Evolutionary conservation across 2,888 invertebrate genomes (phyloP).

Genomic region (Macropis europaea): DNA sequence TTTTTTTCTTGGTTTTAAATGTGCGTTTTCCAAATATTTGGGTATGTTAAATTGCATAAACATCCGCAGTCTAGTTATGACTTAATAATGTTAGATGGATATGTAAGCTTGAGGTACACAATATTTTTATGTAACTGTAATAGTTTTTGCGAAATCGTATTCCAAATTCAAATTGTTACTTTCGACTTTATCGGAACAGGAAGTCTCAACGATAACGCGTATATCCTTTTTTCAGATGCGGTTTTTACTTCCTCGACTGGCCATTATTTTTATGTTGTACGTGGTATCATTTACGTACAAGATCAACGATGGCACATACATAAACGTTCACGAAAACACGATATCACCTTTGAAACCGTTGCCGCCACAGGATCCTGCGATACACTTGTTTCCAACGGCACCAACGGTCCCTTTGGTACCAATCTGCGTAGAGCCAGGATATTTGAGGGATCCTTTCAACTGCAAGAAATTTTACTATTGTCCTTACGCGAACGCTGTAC

Average conservation of each 20-base stretch:
- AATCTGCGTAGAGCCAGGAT: conserved; percentile 52
- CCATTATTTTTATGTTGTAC: not conserved
- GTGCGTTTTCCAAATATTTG: too few species aligned
- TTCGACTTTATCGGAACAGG: too few species aligned
- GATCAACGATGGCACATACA: not conserved
- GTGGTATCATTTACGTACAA: not conserved
- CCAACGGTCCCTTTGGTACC: conserved; percentile 56
- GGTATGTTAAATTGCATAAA: too few species aligned
- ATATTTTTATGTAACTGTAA: too few species aligned
- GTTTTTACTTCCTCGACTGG: not conserved
- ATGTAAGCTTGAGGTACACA: too few species aligned
- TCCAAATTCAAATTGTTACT: too few species aligned
- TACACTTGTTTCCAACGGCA: conserved; percentile 54
- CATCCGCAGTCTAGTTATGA: too few species aligned
- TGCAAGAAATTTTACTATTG: conserved; percentile 67
- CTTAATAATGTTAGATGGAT: too few species aligned
- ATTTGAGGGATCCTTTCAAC: conserved; percentile 66
- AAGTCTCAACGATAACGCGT: too few species aligned
- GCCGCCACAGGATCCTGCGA: conserved; percentile 60
- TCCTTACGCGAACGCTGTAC: conserved; percentile 15
- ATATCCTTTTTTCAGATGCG: conserved; percentile 26
- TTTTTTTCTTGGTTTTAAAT: too few species aligned
- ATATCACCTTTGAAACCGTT: conserved; percentile 10
- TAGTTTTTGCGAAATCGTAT: too few species aligned
- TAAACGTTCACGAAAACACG: conserved; percentile 42